These are phyloP conservation scores for Archivesica marissinica DNA, from an alignment of 1,140 invertebrate genomes.

Conservation along the genomic window DNA sequence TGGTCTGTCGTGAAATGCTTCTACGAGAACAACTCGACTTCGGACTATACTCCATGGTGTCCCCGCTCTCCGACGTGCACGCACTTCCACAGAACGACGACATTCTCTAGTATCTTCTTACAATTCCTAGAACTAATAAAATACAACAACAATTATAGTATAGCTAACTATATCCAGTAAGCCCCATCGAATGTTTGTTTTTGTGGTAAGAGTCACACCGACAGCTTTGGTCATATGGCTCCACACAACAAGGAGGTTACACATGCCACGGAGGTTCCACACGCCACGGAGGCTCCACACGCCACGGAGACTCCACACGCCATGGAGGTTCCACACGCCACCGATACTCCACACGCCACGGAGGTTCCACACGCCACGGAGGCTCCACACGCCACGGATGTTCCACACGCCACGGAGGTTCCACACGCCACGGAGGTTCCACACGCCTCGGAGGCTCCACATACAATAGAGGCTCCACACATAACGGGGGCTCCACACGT, in stretches of 20 bases:
- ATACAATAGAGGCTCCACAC: too few species aligned
- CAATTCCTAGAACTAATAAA: too few species aligned
- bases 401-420: too few species aligned
- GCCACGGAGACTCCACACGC: too few species aligned
- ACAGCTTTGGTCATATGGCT: not conserved
- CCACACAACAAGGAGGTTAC: not conserved
- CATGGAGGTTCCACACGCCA: too few species aligned
- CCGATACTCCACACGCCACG: too few species aligned
- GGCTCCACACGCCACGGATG: too few species aligned
- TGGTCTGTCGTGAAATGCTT: slow-evolving; percentile 14
- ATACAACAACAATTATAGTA: not conserved
- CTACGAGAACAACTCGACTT: not conserved
- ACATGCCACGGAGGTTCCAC: not conserved
- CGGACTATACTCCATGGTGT: not conserved
- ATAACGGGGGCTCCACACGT: too few species aligned
- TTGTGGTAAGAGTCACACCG: not conserved
- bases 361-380: too few species aligned
- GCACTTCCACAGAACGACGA: not conserved
- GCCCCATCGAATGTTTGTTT: not conserved
- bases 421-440: too few species aligned
- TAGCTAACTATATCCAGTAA: not conserved
- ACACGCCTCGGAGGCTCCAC: too few species aligned
- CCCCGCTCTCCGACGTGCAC: not conserved
- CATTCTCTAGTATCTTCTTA: not conserved
- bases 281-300: too few species aligned